Evolutionary conservation across 2,113 vertebrate species (phyloP).

Genomic region (Halcyon senegalensis): DNA sequence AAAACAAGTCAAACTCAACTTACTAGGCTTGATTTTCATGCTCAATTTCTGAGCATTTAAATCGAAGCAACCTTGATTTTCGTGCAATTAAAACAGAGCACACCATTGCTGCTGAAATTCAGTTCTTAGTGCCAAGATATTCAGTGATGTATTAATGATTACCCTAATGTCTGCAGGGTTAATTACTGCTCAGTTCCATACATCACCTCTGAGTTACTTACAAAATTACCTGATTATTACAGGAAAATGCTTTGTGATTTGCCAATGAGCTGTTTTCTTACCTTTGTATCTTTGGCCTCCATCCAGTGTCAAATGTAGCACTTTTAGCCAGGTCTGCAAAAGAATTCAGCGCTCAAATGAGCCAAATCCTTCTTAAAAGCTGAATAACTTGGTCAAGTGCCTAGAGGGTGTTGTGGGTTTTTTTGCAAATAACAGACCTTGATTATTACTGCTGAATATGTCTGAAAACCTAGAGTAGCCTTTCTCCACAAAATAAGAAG

Average conservation of each 20-base stretch:
- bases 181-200: background rate
- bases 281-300: background rate
- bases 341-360: background rate
- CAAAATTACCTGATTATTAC: conserved; percentile 1
- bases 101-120: background rate
- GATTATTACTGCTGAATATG: background rate
- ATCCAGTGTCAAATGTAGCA: background rate
- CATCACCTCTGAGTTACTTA: background rate
- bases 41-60: background rate
- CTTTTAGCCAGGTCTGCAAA: background rate
- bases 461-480: background rate
- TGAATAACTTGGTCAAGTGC: background rate
- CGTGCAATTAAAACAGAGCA: background rate
- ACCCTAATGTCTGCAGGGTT: background rate
- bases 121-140: background rate
- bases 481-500: background rate
- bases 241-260: conserved; percentile 10
- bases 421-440: background rate
- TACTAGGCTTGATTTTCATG: background rate
- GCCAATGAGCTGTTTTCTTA: background rate
- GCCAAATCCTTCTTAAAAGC: conserved; percentile 8
- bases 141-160: conserved; percentile 2
- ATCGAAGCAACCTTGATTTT: background rate
- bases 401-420: background rate
- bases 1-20: background rate